Evolutionary conservation across 2,113 vertebrate genomes (phyloP).

Genomic region (Dolichallabes microphthalmus): DNA sequence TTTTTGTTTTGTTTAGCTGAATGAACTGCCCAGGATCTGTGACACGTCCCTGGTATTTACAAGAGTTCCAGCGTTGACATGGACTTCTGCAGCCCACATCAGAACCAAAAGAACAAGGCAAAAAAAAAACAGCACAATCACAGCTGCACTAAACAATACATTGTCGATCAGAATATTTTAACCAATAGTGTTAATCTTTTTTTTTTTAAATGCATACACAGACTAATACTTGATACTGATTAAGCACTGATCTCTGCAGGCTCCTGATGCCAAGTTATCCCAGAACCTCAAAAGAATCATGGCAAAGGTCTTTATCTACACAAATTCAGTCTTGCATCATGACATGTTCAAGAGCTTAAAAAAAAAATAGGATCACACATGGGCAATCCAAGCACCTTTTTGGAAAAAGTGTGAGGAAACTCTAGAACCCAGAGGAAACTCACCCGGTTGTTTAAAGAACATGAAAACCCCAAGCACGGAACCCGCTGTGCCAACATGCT

Average conservation of each 20-base stretch:
- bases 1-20: background rate
- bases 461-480: background rate
- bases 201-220: background rate
- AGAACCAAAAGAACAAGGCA: background rate
- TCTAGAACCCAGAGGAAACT: background rate
- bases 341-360: background rate
- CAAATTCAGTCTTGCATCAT: background rate
- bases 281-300: background rate
- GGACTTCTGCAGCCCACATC: background rate
- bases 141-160: background rate
- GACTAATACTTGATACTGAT: background rate
- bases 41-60: background rate
- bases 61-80: background rate
- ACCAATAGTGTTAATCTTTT: background rate
- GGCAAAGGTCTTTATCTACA: background rate
- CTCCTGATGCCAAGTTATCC: background rate
- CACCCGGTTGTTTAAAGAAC: background rate
- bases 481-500: background rate
- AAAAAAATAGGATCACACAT: background rate
- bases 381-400: background rate
- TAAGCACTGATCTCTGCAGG: background rate
- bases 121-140: background rate
- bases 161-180: background rate
- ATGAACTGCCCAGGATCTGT: background rate
- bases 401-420: background rate